phyloP scores from a whole-genome alignment of 2,113 vertebrate genomes.

The Onychostruthus taczanowskii region DNA sequence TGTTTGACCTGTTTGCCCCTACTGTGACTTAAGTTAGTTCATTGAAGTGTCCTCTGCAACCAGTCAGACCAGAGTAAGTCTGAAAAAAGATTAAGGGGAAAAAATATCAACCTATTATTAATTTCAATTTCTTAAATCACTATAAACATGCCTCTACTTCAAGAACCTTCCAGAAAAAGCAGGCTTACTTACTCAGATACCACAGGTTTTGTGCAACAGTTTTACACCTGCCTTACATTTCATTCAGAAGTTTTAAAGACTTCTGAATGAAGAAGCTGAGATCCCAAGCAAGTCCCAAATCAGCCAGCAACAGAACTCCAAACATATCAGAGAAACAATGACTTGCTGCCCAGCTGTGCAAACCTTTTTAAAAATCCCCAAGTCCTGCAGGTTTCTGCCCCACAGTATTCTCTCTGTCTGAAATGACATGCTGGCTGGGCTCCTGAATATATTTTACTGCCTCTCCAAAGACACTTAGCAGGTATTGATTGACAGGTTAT shows the following conservation, averaged over 20 bases:
- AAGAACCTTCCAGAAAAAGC: neutral
- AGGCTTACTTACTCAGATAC: neutral
- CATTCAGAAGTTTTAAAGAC: neutral
- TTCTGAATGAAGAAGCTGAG: neutral
- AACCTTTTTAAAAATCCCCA: neutral
- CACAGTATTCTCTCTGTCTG: neutral
- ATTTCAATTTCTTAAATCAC: neutral
- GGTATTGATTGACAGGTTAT: neutral
- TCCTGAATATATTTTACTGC: neutral
- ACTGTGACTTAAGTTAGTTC: neutral
- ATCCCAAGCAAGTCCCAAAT: neutral
- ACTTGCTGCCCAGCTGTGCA: neutral
- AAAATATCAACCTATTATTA: neutral
- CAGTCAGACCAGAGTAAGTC: neutral
- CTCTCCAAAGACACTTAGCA: neutral
- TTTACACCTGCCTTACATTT: neutral
- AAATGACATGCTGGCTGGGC: neutral
- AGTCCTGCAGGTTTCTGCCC: neutral
- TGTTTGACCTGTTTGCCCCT: neutral
- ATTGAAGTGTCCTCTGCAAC: neutral
- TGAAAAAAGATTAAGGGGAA: neutral
- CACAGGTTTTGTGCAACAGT: neutral
- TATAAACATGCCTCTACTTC: neutral
- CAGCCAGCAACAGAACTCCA: neutral
- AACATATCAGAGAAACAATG: fast-evolving